Conservation (phyloP, 2,888 invertebrate genomes). For the Anaspis maculata region DNA sequence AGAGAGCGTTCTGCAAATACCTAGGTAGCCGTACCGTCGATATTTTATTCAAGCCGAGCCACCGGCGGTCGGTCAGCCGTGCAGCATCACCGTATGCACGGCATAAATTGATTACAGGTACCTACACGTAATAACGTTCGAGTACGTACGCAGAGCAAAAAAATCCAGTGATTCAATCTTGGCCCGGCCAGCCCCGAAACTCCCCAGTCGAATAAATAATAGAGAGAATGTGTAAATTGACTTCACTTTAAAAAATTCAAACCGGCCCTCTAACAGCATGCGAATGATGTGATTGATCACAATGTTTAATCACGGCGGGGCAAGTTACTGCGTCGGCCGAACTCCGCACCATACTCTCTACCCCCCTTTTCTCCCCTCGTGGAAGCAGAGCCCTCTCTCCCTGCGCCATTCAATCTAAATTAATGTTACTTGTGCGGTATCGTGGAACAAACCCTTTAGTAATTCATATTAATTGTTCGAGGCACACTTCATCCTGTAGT, state of each 20-base stretch:
- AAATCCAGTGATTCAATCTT: neutral
- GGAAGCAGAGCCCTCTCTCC: constrained; percentile 10
- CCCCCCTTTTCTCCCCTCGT: too few relatives aligned
- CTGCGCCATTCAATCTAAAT: constrained; percentile 35
- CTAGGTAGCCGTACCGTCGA: too few relatives aligned
- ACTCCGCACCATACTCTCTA: constrained; percentile 3
- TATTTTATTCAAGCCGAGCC: too few relatives aligned
- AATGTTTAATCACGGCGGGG: constrained; percentile 23
- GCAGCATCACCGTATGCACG: too few relatives aligned
- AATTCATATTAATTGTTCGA: constrained; percentile 35
- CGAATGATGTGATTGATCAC: constrained; percentile 28
- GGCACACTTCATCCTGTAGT: constrained; percentile 25
- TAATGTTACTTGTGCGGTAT: constrained; percentile 35
- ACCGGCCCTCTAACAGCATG: constrained; percentile 18
- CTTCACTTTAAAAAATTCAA: constrained; percentile 14
- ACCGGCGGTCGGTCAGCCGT: too few relatives aligned
- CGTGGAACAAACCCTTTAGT: constrained; percentile 34
- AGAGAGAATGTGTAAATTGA: constrained; percentile 8
- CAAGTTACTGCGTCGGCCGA: constrained; percentile 12
- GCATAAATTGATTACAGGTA: neutral
- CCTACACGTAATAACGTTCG: too few relatives aligned
- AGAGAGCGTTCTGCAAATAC: too few relatives aligned
- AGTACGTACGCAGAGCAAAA: too few relatives aligned
- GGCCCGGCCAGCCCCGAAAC: constrained; percentile 1
- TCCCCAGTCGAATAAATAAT: constrained; percentile 3